Percentiles rank a stretch among this genome's conserved stretches.
These are phyloP conservation scores for Atrina japonica DNA, from an alignment of 2,888 invertebrate species.

Conservation along the genomic window DNA sequence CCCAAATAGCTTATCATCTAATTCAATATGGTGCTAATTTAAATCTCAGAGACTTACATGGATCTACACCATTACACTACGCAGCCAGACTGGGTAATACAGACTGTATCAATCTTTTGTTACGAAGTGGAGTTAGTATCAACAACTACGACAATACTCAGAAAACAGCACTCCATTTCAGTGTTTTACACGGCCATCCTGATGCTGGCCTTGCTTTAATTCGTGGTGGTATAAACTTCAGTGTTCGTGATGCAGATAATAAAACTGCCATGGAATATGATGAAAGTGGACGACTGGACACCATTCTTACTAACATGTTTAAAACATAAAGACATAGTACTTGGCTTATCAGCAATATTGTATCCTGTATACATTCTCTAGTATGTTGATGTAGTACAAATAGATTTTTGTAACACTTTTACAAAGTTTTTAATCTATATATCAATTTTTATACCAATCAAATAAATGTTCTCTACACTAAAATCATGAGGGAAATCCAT, in stretches of 20 bases:
- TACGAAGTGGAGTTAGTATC: slow-evolving; percentile 61
- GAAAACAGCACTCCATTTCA: slow-evolving; percentile 68
- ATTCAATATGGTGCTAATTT: slow-evolving; percentile 66
- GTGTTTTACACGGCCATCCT: slow-evolving; percentile 53
- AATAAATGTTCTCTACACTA: too few relatives aligned
- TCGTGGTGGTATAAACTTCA: slow-evolving; percentile 57
- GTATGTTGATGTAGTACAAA: too few relatives aligned
- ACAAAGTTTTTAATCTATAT: too few relatives aligned
- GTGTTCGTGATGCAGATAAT: slow-evolving; percentile 60
- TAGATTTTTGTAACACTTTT: too few relatives aligned
- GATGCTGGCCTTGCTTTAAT: slow-evolving; percentile 57
- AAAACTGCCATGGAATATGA: slow-evolving; percentile 61
- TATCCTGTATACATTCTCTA: too few relatives aligned
- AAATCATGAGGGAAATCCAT: too few relatives aligned
- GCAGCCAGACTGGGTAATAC: slow-evolving; percentile 55
- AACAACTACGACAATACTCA: slow-evolving; percentile 65
- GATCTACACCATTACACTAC: slow-evolving; percentile 68
- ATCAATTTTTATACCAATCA: too few relatives aligned
- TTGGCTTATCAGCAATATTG: too few relatives aligned
- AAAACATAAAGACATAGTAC: neutral
- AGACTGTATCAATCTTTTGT: slow-evolving; percentile 57
- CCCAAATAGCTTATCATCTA: slow-evolving; percentile 56
- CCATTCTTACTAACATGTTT: slow-evolving; percentile 27
- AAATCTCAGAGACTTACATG: slow-evolving; percentile 69
- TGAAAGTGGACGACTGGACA: slow-evolving; percentile 35